Evolutionary conservation across 35 echinoderm and acorn worm genomes (phyloP), one percentile per base, ranked within the genome.

Genomic region (Hemicentrotus pulcherrimus): DNA sequence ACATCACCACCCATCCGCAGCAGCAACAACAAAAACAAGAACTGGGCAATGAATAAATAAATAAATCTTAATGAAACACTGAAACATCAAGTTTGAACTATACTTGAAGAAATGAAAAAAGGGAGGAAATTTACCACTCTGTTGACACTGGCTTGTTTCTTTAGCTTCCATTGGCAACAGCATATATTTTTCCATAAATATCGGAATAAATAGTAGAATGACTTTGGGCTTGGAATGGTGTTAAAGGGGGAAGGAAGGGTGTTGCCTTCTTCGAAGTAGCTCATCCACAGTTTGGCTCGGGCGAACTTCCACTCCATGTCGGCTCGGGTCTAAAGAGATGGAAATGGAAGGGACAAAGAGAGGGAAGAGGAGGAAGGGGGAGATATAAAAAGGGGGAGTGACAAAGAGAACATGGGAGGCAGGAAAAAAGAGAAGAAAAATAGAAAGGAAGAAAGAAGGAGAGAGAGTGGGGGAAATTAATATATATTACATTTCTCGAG

Each of bases 271-370:
- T 99, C 98, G 85, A 99, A 99, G 95, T 99, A 99, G 47, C 98
- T 99, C 96, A 99, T 99, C 98, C 98, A 99, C 48, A 98, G 86
- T 61, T 97, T 98, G 22, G 98, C 96, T 31, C 98, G 95, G 9
- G 98, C 98, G 95, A 99, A 99, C 94, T 99, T 99, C 98, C 98
- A 99, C 88, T 99, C 97, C 86, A 95, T 86, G 92, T 93, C 91
- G 30, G 45, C 45, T 31, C 91, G 32, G 32, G 91, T 93, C 91
- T 93, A 47, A 31, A 28, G 31, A 9, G 86, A 28, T n/a, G 46
- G 24, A 30, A 46, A 85, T 19, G 46, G 46, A 13, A 92, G 41
- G 15, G 46, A 47, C 1, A 92, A 45, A 92, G 31, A 47, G 10
- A 35, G 35, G 35, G 3, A 41, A 3, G 35, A 41, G 35, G 11